phyloP scores from a whole-genome alignment of 1,140 invertebrate genomes.

The Pollicipes pollicipes region DNA sequence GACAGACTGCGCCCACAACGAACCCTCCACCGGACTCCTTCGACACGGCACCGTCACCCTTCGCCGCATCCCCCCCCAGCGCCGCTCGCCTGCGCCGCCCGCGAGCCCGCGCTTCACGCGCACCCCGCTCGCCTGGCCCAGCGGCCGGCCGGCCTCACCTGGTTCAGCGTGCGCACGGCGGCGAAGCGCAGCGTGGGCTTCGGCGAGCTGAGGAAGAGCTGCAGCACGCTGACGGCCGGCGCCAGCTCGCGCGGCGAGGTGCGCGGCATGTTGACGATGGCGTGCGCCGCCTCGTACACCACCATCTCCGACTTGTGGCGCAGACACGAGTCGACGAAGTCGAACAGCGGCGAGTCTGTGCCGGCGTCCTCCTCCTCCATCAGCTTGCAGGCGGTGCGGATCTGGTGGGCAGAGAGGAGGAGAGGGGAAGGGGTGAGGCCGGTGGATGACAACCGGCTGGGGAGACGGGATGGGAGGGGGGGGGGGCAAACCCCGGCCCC shows the following conservation, averaged over 20 bases:
- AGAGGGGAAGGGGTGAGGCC: background rate
- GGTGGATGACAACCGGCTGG: too few species aligned
- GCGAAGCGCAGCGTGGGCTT: constrained; percentile 85
- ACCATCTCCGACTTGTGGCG: constrained; percentile 96
- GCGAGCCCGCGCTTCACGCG: constrained; percentile 91
- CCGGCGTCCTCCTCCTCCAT: constrained; percentile 68
- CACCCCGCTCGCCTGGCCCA: constrained; percentile 85
- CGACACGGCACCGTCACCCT: too few species aligned
- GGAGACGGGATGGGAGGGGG: too few species aligned
- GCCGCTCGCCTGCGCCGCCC: too few species aligned
- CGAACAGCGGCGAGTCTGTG: constrained; percentile 45
- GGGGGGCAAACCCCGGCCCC: too few species aligned
- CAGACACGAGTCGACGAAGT: constrained; percentile 82
- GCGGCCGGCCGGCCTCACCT: constrained; percentile 64
- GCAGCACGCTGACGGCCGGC: constrained; percentile 85
- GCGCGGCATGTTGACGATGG: constrained; percentile 70
- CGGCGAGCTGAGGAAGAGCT: constrained; percentile 83
- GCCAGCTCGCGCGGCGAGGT: constrained; percentile 67
- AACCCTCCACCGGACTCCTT: too few species aligned
- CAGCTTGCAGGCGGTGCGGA: constrained; percentile 83
- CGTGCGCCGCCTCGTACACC: constrained; percentile 86
- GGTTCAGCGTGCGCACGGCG: constrained; percentile 70
- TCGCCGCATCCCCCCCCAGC: too few species aligned
- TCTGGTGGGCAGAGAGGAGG: constrained; percentile 31
- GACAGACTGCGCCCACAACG: too few species aligned